phyloP scores from a whole-genome alignment of 2,888 invertebrate genomes.

The Yponomeuta plumbellus region DNA sequence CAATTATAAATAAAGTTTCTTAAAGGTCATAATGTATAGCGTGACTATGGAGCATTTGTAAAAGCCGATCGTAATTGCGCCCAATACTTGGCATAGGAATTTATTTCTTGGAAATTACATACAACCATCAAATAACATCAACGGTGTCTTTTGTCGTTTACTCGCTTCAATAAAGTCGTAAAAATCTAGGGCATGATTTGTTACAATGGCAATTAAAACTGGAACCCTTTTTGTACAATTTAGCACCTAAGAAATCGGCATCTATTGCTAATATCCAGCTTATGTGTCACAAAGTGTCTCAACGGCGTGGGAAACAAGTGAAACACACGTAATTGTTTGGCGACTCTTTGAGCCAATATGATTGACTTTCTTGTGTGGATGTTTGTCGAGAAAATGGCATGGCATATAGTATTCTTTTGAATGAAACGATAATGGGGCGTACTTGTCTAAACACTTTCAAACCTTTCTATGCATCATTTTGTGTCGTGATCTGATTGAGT shows the following conservation, averaged over 20 bases:
- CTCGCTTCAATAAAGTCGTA: background rate
- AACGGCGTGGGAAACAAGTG: background rate
- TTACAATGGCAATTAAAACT: background rate
- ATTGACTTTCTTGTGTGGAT: background rate
- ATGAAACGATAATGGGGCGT: too few species aligned
- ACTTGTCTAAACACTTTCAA: too few species aligned
- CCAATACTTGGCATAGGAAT: background rate
- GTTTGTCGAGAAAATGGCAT: background rate
- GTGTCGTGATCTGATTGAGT: too few species aligned
- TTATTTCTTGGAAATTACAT: background rate
- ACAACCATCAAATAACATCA: background rate
- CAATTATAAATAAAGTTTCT: background rate
- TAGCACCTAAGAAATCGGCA: background rate
- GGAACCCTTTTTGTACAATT: background rate
- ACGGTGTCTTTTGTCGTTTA: background rate
- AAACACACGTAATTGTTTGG: background rate
- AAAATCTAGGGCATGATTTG: conserved; percentile 3
- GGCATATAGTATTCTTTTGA: too few species aligned
- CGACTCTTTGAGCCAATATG: background rate
- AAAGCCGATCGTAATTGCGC: background rate
- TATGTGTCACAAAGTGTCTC: background rate
- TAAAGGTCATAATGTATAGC: background rate
- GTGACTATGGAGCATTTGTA: too few species aligned
- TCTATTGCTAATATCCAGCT: background rate
- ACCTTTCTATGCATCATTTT: too few species aligned